Evolutionary conservation across 2,113 vertebrate species (phyloP), one percentile per base, ranked within the genome.

Genomic region (Vicugna pacos): DNA sequence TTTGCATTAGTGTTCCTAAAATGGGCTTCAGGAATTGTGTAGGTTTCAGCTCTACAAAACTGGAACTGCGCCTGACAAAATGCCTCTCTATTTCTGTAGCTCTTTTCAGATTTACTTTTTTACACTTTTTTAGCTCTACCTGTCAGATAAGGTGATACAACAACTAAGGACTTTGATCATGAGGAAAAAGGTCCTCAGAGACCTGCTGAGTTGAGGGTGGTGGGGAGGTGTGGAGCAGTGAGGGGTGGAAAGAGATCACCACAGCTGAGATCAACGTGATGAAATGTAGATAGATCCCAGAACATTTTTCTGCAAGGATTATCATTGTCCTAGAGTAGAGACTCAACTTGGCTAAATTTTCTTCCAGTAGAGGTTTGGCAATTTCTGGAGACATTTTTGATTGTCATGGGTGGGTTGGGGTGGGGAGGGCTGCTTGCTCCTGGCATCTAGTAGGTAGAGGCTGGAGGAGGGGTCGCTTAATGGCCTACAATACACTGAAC

Each of bases 121-220:
- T 38, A 56, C 15, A 69, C 2, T 28, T 35, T 1, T 65, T 52
- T 42, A 26, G 50, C 32, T 86, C 35, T 30, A 54, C 56, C 35
- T 83, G 28, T 69, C 26, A 48, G 50, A 14, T 1, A 10, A 69
- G 35, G 42, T 32, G 79, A 64, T 26, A 5, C 24, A 88, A 69
- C 20, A 38, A 19, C 26, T 16, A n/a, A 26, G 11, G 46, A 14
- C 14, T 52, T 75, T 64, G 60, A 26, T 56, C 2, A 46, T 24
- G 79, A 92, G 82, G 85, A 91, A 65, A 46, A 70, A 94, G 65
- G 12, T 48, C 35, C 67, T 62, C 67, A 42, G 14, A 93, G 72
- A 89, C 50, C 42, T 64, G 15, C 46, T 28, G 30, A 42, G 38
- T 4, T 42, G 38, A 5, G 4, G 38, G 38, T 42, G 38, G 38